Conservation (phyloP, 2,113 vertebrate genomes). For the Mirounga angustirostris region DNA sequence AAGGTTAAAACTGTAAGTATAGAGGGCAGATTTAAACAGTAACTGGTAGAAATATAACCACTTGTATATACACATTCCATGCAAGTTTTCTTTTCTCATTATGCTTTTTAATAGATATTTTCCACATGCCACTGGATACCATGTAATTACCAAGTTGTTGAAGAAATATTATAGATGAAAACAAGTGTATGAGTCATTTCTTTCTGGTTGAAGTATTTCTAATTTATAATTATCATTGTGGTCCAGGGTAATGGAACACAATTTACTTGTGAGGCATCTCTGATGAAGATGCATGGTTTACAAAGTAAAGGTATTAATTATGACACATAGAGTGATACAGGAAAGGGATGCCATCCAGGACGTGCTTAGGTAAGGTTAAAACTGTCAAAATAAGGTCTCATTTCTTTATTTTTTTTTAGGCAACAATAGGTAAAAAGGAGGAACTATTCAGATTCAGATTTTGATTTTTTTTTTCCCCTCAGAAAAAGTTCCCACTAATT, state of each 20-base stretch:
- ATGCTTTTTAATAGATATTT: constrained; percentile 63
- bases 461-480: not conserved
- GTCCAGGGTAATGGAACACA: constrained; percentile 11
- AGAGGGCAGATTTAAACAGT: not conserved
- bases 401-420: not conserved
- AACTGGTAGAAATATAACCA: not conserved
- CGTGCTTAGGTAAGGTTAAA: not conserved
- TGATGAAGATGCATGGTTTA: not conserved
- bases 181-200: constrained; percentile 48
- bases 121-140: constrained; percentile 6
- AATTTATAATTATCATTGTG: constrained; percentile 61
- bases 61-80: not conserved
- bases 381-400: not conserved
- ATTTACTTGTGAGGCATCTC: constrained; percentile 40
- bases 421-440: not conserved
- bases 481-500: not conserved
- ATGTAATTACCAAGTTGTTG: constrained; percentile 54
- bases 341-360: not conserved
- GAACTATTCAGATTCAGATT: not conserved
- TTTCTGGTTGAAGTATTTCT: constrained; percentile 65
- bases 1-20: not conserved
- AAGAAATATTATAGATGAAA: constrained; percentile 70
- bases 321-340: not conserved
- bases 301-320: not conserved
- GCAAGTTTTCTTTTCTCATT: constrained; percentile 65